These are phyloP conservation scores for Zaprionus bogoriensis DNA, from an alignment of 2,888 invertebrate species.

Conservation along the genomic window DNA sequence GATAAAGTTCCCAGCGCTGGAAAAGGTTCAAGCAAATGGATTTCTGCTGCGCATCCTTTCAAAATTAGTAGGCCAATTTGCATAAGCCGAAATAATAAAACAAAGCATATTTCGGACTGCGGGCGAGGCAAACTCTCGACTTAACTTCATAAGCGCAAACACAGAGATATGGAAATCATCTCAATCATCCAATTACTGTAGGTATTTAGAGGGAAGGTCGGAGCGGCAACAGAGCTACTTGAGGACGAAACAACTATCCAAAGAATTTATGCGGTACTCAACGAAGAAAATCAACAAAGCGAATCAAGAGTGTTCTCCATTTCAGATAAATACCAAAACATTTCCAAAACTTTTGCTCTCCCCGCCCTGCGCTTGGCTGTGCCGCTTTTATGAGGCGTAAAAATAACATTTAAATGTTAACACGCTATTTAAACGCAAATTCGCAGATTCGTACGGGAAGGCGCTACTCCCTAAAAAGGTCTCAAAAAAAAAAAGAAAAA, in stretches of 20 bases:
- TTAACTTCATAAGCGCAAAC: conserved; percentile 1
- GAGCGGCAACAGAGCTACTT: no score
- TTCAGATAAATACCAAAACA: conserved; percentile 44
- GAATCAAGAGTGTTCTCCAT: conserved; percentile 1
- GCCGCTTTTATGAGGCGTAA: conserved; percentile 66
- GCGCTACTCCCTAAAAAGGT: background rate
- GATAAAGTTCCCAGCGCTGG: conserved; percentile 42
- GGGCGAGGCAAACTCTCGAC: background rate
- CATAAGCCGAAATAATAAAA: conserved; percentile 64
- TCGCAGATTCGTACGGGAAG: no score
- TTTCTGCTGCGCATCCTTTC: conserved; percentile 39
- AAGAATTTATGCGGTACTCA: background rate
- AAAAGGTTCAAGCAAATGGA: conserved; percentile 60
- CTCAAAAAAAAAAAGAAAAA: background rate
- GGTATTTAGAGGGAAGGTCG: background rate
- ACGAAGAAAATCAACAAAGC: background rate
- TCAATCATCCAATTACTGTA: conserved; percentile 8
- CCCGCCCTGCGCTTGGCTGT: background rate
- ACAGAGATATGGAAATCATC: conserved; percentile 8
- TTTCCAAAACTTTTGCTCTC: conserved; percentile 40
- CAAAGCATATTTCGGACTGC: conserved; percentile 38
- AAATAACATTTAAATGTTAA: conserved; percentile 76
- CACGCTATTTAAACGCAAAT: conserved; percentile 75
- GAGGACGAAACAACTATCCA: no score
- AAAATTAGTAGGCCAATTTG: conserved; percentile 63